Conservation (phyloP, 2,888 invertebrate species). For the Hymenopus coronatus region DNA sequence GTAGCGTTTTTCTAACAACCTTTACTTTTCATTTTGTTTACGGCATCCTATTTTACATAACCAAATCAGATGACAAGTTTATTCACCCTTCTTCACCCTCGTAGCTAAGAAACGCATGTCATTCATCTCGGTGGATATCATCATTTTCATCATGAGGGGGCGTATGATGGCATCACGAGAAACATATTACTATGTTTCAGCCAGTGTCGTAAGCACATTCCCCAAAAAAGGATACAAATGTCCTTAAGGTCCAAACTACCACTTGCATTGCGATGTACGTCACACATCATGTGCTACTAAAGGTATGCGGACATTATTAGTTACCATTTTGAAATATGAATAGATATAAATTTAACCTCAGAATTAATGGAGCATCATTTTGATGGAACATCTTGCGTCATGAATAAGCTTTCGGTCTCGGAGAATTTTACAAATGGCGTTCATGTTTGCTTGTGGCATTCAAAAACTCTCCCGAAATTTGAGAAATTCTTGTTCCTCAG, state of each 20-base stretch:
- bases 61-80: conserved; percentile 6
- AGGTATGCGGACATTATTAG: too few species aligned
- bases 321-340: neutral
- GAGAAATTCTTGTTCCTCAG: too few species aligned
- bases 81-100: neutral
- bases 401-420: neutral
- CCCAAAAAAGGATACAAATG: neutral
- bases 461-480: too few species aligned
- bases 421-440: too few species aligned
- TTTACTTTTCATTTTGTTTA: neutral
- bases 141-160: neutral
- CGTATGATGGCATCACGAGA: neutral
- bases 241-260: neutral
- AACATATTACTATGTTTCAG: neutral
- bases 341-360: neutral
- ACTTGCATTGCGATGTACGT: neutral
- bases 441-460: too few species aligned
- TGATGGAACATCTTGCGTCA: neutral
- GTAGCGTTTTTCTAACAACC: neutral
- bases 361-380: neutral
- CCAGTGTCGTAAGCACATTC: neutral
- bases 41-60: neutral
- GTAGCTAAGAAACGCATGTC: neutral
- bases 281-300: neutral
- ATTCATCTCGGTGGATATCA: neutral